Evolutionary conservation across 2,888 invertebrate genomes (phyloP).

Genomic region (Polyploca ridens): DNA sequence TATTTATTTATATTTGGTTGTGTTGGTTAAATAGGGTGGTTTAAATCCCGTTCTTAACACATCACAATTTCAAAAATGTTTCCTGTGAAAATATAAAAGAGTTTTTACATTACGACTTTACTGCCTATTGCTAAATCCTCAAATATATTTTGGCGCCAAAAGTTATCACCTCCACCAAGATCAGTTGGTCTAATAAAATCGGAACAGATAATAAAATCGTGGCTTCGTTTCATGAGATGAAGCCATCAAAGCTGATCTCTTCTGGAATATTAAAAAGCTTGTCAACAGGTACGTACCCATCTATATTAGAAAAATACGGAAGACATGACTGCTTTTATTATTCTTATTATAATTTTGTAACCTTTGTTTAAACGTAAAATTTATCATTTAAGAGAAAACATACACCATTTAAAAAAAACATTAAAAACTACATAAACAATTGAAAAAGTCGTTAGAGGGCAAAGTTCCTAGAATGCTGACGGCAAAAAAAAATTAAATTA

Average conservation of each 20-base stretch:
- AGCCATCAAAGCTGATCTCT: conserved; percentile 4
- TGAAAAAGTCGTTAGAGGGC: too few relatives aligned
- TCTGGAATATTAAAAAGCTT: not conserved
- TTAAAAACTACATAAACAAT: too few relatives aligned
- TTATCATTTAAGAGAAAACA: too few relatives aligned
- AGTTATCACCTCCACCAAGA: not conserved
- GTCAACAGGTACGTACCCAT: not conserved
- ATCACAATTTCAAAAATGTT: not conserved
- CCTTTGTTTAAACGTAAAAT: too few relatives aligned
- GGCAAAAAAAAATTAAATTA: too few relatives aligned
- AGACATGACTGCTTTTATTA: too few relatives aligned
- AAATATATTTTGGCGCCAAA: not conserved
- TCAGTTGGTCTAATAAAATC: conserved; percentile 3
- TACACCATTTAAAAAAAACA: too few relatives aligned
- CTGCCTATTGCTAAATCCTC: not conserved
- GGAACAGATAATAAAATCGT: conserved; percentile 3
- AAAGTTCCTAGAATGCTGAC: too few relatives aligned
- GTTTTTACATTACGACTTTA: not conserved
- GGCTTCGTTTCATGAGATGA: conserved; percentile 3
- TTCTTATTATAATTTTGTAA: too few relatives aligned
- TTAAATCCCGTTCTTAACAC: too few relatives aligned
- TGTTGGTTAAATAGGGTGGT: too few relatives aligned
- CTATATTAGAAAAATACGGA: not conserved
- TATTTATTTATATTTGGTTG: too few relatives aligned
- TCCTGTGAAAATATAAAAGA: not conserved